Evolutionary conservation across 2,888 invertebrate genomes (phyloP).

Genomic region (Ichneumon xanthorius): DNA sequence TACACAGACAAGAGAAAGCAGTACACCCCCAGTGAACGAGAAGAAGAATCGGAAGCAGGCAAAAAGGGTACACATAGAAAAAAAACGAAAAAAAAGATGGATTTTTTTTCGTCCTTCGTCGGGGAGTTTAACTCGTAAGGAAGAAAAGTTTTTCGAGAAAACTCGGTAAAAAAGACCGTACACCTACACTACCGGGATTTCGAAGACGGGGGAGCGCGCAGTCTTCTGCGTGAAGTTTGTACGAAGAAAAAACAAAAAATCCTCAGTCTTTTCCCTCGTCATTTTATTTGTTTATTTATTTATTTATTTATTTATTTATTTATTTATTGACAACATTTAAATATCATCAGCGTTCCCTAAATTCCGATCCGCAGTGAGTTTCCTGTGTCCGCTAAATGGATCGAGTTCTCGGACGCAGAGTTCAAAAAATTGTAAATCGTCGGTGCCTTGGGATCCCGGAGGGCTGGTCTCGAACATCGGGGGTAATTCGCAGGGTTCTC

Average conservation of each 20-base stretch:
- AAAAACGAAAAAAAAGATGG: background rate
- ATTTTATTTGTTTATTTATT: background rate
- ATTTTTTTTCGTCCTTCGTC: conserved; percentile 2
- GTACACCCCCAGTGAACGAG: background rate
- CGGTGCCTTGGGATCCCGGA: conserved; percentile 39
- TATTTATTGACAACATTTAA: background rate
- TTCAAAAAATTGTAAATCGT: background rate
- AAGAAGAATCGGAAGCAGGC: background rate
- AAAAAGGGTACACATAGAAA: background rate
- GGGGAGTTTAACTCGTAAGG: conserved; percentile 1
- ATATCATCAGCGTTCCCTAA: no score
- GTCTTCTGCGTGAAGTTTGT: background rate
- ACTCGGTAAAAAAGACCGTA: background rate
- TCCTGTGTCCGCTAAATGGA: background rate
- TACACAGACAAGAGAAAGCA: conserved; percentile 1
- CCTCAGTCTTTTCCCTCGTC: background rate
- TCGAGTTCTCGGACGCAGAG: background rate
- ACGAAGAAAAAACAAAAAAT: no score
- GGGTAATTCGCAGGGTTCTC: conserved; percentile 70
- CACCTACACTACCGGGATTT: background rate
- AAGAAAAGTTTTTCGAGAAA: background rate
- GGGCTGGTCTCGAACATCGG: conserved; percentile 45
- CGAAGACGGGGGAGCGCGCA: background rate
- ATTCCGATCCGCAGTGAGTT: background rate
- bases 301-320: no score